These are phyloP conservation scores for Cyprinodon brontotheroides DNA, from an alignment of 2,113 vertebrate genomes.

Conservation along the genomic window DNA sequence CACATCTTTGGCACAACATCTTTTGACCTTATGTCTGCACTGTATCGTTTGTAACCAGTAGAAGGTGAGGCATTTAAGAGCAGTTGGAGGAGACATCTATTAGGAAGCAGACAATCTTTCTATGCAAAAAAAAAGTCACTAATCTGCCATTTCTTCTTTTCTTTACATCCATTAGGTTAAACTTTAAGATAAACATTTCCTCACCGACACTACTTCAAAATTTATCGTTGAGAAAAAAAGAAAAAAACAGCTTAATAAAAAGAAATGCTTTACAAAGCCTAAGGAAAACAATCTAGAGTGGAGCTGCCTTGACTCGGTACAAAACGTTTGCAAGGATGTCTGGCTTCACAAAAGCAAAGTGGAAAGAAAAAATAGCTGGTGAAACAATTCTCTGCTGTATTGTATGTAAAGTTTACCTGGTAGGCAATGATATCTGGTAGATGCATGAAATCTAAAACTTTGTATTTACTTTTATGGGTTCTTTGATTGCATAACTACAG, in stretches of 20 bases:
- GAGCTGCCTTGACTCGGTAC: background rate
- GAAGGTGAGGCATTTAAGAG: background rate
- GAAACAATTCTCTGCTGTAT: background rate
- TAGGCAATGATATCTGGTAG: conserved; percentile 5
- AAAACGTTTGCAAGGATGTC: background rate
- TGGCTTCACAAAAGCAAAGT: background rate
- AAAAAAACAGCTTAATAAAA: too few relatives aligned
- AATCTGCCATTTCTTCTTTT: background rate
- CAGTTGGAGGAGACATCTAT: background rate
- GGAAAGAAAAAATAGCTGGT: background rate
- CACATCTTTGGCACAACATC: background rate
- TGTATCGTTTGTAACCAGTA: background rate
- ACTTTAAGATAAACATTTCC: background rate
- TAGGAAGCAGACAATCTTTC: background rate
- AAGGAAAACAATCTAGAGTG: background rate
- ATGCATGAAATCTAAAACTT: background rate
- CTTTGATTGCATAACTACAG: background rate
- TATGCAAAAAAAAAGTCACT: background rate
- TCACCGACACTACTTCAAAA: background rate
- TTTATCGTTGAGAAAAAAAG: background rate
- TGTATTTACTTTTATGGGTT: background rate
- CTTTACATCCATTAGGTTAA: background rate
- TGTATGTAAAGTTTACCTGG: background rate
- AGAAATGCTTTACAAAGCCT: background rate
- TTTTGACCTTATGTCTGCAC: background rate